These are phyloP conservation scores for Trichomycterus rosablanca DNA, from an alignment of 2,113 vertebrate genomes.

Conservation along the genomic window DNA sequence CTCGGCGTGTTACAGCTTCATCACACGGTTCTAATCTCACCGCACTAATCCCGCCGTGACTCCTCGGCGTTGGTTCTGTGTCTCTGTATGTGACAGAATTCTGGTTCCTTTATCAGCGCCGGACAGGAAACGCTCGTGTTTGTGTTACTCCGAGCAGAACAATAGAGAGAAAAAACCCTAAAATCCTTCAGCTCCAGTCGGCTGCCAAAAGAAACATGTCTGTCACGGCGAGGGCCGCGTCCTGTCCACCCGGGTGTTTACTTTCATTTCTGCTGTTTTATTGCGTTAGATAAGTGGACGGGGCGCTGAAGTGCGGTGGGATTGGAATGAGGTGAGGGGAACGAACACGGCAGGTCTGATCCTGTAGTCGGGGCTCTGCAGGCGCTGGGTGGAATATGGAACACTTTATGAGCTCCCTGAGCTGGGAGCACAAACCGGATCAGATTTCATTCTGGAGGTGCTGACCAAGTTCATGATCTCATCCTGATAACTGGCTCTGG, in stretches of 20 bases:
- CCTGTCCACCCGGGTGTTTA: slow-evolving; percentile 26
- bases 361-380: too few species aligned
- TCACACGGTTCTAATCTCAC: too few species aligned
- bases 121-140: slow-evolving; percentile 39
- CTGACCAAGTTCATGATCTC: not conserved
- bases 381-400: too few species aligned
- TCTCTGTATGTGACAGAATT: too few species aligned
- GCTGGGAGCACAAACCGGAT: not conserved
- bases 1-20: too few species aligned
- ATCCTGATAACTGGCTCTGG: not conserved
- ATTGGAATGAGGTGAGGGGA: slow-evolving; percentile 15
- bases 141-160: slow-evolving; percentile 37
- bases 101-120: too few species aligned
- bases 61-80: too few species aligned
- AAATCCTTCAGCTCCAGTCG: slow-evolving; percentile 21
- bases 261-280: slow-evolving; percentile 8
- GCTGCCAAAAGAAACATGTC: slow-evolving; percentile 45
- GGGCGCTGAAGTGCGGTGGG: slow-evolving; percentile 6
- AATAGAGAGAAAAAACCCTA: slow-evolving; percentile 28
- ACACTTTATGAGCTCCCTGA: not conserved
- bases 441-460: not conserved
- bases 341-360: too few species aligned
- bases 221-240: slow-evolving; percentile 31
- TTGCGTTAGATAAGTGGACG: not conserved
- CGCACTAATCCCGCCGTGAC: too few species aligned